Evolutionary conservation across 2,888 invertebrate genomes (phyloP).

Genomic region (Cremastobaeus sp.): DNA sequence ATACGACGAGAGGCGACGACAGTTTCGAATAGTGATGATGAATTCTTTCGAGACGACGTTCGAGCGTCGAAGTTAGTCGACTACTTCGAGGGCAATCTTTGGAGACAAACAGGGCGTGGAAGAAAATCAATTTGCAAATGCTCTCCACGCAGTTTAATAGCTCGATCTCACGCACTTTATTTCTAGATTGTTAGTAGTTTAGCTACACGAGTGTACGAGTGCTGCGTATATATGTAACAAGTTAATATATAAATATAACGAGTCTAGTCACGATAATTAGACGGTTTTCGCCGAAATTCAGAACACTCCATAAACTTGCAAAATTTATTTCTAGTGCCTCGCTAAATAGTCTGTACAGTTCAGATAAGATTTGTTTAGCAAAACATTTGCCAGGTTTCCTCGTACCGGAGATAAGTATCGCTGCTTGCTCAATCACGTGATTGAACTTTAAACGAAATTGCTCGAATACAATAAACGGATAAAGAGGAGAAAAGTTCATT

Average conservation of each 20-base stretch:
- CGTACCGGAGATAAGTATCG: constrained; percentile 18
- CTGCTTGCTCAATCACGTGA: constrained; percentile 25
- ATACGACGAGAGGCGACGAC: constrained; percentile 40
- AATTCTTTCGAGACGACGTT: constrained; percentile 48
- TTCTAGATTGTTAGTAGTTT: constrained; percentile 55
- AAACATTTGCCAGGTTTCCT: constrained; percentile 22
- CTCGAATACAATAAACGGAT: neutral
- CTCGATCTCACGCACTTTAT: constrained; percentile 50
- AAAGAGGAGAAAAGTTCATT: constrained; percentile 9
- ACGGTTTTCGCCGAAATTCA: neutral
- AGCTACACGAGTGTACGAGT: constrained; percentile 58
- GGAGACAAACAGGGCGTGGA: constrained; percentile 63
- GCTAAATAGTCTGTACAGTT: constrained; percentile 18
- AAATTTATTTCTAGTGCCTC: neutral
- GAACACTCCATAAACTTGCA: constrained; percentile 13
- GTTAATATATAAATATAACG: constrained; percentile 57
- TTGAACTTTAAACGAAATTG: constrained; percentile 16
- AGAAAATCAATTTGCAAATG: constrained; percentile 55
- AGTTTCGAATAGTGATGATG: constrained; percentile 37
- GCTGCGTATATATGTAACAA: constrained; percentile 43
- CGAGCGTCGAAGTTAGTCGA: constrained; percentile 44
- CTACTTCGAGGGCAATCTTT: constrained; percentile 62
- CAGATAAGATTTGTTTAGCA: constrained; percentile 15
- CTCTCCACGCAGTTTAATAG: constrained; percentile 53
- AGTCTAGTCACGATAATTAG: constrained; percentile 43